Conservation (phyloP, 2,888 invertebrate species). For the Diachrysia chrysitis region DNA sequence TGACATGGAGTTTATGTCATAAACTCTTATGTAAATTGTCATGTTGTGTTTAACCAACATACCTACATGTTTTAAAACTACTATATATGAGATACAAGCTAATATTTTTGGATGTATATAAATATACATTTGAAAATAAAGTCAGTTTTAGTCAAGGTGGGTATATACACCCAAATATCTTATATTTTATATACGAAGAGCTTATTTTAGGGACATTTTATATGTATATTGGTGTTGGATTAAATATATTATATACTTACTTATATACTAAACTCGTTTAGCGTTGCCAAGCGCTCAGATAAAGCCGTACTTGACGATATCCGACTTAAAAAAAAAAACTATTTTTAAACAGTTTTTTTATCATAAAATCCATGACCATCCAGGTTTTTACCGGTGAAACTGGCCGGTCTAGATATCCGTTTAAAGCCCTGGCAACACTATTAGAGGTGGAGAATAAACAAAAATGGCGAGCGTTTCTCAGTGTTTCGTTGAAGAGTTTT, state of each 20-base stretch:
- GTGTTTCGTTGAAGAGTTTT: conserved; percentile 1
- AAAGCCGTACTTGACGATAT: conserved; percentile 7
- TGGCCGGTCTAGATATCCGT: background rate
- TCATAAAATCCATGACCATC: background rate
- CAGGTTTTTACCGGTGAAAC: background rate
- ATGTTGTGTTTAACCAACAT: background rate
- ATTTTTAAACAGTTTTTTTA: background rate
- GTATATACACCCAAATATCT: conserved; percentile 20
- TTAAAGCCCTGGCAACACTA: background rate
- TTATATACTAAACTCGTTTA: conserved; percentile 20
- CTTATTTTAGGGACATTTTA: conserved; percentile 46
- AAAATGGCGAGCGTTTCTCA: background rate
- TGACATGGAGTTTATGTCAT: background rate
- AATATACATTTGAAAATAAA: conserved; percentile 4
- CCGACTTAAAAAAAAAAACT: background rate
- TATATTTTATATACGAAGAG: conserved; percentile 17
- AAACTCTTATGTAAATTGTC: background rate
- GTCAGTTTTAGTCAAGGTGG: conserved; percentile 19
- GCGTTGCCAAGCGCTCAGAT: background rate
- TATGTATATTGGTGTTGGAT: conserved; percentile 43
- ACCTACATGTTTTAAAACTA: background rate
- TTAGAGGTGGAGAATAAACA: background rate
- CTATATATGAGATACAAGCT: background rate
- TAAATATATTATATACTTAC: conserved; percentile 35
- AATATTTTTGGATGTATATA: background rate